phyloP scores from a whole-genome alignment of 1,140 invertebrate genomes.

The Conopomorpha cramerella region DNA sequence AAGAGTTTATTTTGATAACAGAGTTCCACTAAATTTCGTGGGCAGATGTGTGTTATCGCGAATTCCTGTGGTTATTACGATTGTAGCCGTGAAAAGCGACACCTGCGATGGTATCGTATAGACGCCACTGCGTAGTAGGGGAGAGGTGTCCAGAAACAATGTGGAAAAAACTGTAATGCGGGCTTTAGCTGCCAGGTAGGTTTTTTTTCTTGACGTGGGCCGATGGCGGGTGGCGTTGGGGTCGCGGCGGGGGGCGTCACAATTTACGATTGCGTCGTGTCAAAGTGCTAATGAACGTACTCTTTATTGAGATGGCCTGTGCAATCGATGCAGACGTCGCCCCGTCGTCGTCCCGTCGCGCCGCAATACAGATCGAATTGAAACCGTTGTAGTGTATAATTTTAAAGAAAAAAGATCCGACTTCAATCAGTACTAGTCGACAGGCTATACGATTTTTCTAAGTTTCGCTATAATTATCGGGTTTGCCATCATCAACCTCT shows the following conservation, averaged over 20 bases:
- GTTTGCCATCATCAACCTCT: no score
- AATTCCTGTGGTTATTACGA: conserved; percentile 43
- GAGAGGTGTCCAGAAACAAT: conserved; percentile 52
- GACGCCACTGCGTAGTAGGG: conserved; percentile 45
- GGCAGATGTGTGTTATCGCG: conserved; percentile 37
- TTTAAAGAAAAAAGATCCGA: no score
- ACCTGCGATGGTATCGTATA: conserved; percentile 46
- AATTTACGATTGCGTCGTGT: conserved; percentile 57
- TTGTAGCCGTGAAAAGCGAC: conserved; percentile 42
- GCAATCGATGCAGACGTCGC: conserved; percentile 55
- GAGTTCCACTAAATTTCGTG: background rate
- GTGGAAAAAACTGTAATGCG: conserved; percentile 49
- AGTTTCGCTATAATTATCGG: no score
- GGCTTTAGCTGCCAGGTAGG: no score
- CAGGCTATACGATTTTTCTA: no score
- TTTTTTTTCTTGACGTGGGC: no score
- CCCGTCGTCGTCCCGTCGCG: no score
- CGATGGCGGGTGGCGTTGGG: conserved; percentile 19
- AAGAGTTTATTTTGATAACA: background rate
- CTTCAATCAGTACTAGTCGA: no score
- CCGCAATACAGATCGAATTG: no score
- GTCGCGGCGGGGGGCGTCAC: conserved; percentile 32
- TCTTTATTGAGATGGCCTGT: conserved; percentile 56
- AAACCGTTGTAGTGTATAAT: no score
- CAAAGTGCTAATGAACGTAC: conserved; percentile 55